Evolutionary conservation across 2,888 invertebrate genomes (phyloP).

Genomic region (Dolichopus griseipennis): DNA sequence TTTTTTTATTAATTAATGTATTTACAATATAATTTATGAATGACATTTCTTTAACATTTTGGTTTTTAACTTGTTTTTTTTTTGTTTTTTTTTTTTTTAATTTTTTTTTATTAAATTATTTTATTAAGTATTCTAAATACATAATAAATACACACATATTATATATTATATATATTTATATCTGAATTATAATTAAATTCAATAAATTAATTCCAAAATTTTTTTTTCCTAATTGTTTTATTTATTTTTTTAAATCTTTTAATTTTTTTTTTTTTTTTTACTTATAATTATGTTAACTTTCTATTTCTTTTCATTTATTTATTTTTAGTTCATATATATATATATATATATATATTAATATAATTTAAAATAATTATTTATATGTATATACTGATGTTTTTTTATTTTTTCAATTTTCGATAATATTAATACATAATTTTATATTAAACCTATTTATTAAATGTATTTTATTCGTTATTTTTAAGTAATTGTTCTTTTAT

Average conservation of each 20-base stretch:
- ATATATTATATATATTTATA: too few species aligned
- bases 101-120: background rate
- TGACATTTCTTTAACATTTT: background rate
- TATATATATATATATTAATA: background rate
- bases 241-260: background rate
- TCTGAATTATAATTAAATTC: background rate
- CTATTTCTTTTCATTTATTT: constrained; percentile 36
- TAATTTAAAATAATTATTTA: constrained; percentile 11
- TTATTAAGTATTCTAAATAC: background rate
- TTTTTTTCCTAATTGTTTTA: background rate
- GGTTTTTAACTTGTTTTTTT: constrained; percentile 7
- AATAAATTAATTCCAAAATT: too few species aligned
- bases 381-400: constrained; percentile 18
- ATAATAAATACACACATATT: too few species aligned
- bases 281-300: constrained; percentile 40
- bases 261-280: constrained; percentile 13
- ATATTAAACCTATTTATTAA: constrained; percentile 14
- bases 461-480: background rate
- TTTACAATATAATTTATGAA: too few species aligned
- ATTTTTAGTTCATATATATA: constrained; percentile 24
- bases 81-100: background rate
- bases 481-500: background rate
- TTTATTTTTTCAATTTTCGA: constrained; percentile 9
- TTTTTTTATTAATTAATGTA: constrained; percentile 10
- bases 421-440: constrained; percentile 13